Percentiles rank a stretch among this genome's conserved stretches.
phyloP scores from a whole-genome alignment of 2,888 invertebrate genomes.

The Maniola hyperantus region DNA sequence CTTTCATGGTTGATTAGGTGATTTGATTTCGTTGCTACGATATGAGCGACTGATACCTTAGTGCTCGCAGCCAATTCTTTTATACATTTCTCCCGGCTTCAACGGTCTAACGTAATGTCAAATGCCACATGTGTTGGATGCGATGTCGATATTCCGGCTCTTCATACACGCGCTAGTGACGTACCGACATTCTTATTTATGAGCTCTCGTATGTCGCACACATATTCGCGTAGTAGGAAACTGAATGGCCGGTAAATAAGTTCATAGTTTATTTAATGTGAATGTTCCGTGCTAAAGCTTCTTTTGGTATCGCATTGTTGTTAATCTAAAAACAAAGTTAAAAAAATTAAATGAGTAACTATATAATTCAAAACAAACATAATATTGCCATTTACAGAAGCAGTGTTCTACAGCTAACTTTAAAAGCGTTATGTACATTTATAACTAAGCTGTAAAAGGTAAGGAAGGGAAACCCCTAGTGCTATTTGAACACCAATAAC shows the following conservation, averaged over 20 bases:
- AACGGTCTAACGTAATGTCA: slow-evolving; percentile 68
- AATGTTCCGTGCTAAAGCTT: not conserved
- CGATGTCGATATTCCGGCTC: slow-evolving; percentile 65
- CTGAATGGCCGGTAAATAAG: not conserved
- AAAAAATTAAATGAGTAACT: not conserved
- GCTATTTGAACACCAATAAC: too few relatives aligned
- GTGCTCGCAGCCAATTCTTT: slow-evolving; percentile 62
- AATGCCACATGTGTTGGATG: slow-evolving; percentile 58
- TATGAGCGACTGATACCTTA: slow-evolving; percentile 69
- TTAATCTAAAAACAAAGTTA: not conserved
- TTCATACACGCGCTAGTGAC: slow-evolving; percentile 15
- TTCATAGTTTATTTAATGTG: not conserved
- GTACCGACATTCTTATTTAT: slow-evolving; percentile 15
- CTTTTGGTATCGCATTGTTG: not conserved
- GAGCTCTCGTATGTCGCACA: slow-evolving; percentile 12
- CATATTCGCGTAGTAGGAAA: slow-evolving; percentile 10
- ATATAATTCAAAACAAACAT: not conserved
- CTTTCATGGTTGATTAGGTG: slow-evolving; percentile 68
- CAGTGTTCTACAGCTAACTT: too few relatives aligned
- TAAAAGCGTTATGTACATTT: too few relatives aligned
- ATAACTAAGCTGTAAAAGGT: too few relatives aligned
- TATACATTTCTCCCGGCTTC: slow-evolving; percentile 69
- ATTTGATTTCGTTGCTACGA: slow-evolving; percentile 58
- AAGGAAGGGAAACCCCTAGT: too few relatives aligned
- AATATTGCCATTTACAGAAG: too few relatives aligned